Evolutionary conservation across 2,888 invertebrate genomes (phyloP), one percentile per base, ranked within the genome.

Genomic region (Dolomedes plantarius): DNA sequence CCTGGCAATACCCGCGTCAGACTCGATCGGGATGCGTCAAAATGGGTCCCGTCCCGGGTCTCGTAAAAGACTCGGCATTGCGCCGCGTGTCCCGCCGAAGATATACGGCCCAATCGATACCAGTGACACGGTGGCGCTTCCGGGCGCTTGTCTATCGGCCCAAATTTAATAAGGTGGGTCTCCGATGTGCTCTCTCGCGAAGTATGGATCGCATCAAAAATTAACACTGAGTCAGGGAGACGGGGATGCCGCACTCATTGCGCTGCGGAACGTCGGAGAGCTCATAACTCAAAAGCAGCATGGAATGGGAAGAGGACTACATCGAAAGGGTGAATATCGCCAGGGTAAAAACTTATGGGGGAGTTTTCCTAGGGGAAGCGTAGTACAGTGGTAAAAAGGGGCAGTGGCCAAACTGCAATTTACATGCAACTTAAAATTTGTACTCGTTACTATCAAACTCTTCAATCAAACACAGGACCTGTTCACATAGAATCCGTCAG

Each of bases 131-230:
- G 76, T 69, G 13, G 68, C 32, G 28, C 68, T 23, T n/a, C 67
- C 36, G 46, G n/a, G 36, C 77, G 77, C 41, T 56, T 56, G 19
- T 41, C 31, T 71, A 67, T 56, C 81, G 41, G 23, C 19, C 81
- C 72, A 77, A 83, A 83, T 83, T 83, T 71, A 83, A 83, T 83
- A 76, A 83, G 36, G 65, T 41, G 56, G 77, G n/a, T n/a, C n/a
- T 65, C 76, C 28, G 77, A 36, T 28, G 71, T 19, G 39, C 78
- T 27, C 74, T 27, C 74, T 64, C 64, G 27, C 31, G 36, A 56
- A 56, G 74, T 36, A 62, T 36, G 32, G 74, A 50, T 36, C 76
- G 71, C 76, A 77, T 77, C 71, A 76, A 83, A 83, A 76, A 77
- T 83, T 64, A 83, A 76, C 69, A 71, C 41, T 16, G 39, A 28